These are phyloP conservation scores for Cryptotermes secundus DNA, from an alignment of 1,140 invertebrate genomes.

Conservation along the genomic window DNA sequence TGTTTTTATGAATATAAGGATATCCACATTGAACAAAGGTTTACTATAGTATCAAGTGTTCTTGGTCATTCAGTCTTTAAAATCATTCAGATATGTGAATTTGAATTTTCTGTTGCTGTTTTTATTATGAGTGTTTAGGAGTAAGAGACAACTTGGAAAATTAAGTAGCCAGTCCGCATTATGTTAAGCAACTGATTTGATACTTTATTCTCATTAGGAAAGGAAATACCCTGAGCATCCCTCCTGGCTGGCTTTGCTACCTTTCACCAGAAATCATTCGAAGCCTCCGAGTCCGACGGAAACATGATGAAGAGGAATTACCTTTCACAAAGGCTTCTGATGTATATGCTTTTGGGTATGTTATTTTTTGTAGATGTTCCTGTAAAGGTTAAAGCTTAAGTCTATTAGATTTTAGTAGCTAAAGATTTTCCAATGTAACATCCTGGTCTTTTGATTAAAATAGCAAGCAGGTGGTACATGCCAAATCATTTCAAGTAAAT, in stretches of 20 bases:
- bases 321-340: constrained; percentile 91
- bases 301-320: constrained; percentile 74
- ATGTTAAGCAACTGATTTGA: neutral
- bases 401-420: too few species aligned
- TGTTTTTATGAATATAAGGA: too few species aligned
- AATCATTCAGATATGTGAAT: neutral
- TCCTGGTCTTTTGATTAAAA: too few species aligned
- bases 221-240: constrained; percentile 82
- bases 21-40: too few species aligned
- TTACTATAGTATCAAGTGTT: too few species aligned
- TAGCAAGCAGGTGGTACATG: too few species aligned
- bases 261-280: constrained; percentile 93
- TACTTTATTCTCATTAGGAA: constrained; percentile 49
- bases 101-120: neutral
- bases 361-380: neutral
- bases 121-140: too few species aligned
- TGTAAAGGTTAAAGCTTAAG: too few species aligned
- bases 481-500: too few species aligned
- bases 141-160: too few species aligned
- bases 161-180: neutral
- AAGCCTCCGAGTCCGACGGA: constrained; percentile 66
- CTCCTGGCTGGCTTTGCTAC: constrained; percentile 97
- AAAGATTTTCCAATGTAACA: too few species aligned
- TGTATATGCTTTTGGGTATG: constrained; percentile 96
- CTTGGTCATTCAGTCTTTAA: too few species aligned